Base-by-base conservation (phyloP, 2,888 invertebrate species). In the Anorthoa munda region DNA sequence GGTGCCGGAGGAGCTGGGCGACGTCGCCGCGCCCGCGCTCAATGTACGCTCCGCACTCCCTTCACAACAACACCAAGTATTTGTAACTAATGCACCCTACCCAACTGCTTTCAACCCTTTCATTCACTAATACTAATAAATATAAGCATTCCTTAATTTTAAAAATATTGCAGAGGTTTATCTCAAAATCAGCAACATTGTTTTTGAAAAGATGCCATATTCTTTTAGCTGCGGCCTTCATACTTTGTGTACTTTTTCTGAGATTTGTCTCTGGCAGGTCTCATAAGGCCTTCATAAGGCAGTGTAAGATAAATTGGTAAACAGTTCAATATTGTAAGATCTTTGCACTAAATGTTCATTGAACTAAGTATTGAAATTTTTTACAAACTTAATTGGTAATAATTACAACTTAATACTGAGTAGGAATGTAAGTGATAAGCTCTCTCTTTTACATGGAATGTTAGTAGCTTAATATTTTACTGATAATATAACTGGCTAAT, bases 1-100 rank as follows among this genome's bases (percentile, higher is more conserved):
- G 89, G 92, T 88, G 71, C 91, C 92, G 2, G 96, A 96, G 45
- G 96, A 96, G 51, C 86, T 92, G 26, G 84, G 89, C 2, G 94
- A 94, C 46, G 84, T 90, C 17, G 85, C 88, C 53, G 81, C 88
- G 15, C 82, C 87, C 21, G 71, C 87, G 31, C 85, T 87, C 73
- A 94, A 93, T 90, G 95, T 95, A 87, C 91, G 93, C 58, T 64
- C 71, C 45, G 23, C 59, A 21, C 39, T 51, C 51, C 60, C 55
- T 63, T 26, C 53, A 67, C 39, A 48, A 72, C 58, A 64, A 75
- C 65, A 80, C 48, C 66, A 68, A 61, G 66, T 82, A 82, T 72
- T 82, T 77, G 81, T 81, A 80, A 83, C 64, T 72, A 82, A 63
- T 67, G 46, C 56, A 39, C 45, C 31, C 50, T 75, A 51, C 21